Evolutionary conservation across 1,140 invertebrate species (phyloP).

Genomic region (Microplitis demolitor): DNA sequence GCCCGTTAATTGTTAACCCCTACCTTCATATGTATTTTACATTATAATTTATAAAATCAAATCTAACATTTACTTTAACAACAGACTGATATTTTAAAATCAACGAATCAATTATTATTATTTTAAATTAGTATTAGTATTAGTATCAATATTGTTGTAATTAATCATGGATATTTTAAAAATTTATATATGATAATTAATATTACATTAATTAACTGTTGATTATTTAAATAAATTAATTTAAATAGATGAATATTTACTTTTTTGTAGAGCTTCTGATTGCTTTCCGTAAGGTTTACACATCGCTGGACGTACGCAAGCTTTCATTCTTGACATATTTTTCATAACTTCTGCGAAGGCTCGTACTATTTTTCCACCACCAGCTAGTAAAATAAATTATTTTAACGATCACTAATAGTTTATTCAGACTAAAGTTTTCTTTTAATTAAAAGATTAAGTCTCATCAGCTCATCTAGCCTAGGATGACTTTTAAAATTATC

Average conservation of each 20-base stretch:
- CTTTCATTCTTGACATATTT: slow-evolving; percentile 84
- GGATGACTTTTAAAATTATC: slow-evolving; percentile 13
- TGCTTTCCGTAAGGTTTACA: slow-evolving; percentile 88
- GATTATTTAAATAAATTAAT: slow-evolving; percentile 22
- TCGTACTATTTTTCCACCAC: slow-evolving; percentile 80
- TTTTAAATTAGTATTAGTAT: not conserved
- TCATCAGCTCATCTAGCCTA: too few relatives aligned
- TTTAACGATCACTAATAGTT: too few relatives aligned
- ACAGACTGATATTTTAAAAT: too few relatives aligned
- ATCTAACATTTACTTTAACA: not conserved
- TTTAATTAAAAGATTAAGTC: too few relatives aligned
- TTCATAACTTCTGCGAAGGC: slow-evolving; percentile 83
- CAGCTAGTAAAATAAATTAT: slow-evolving; percentile 54
- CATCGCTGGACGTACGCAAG: slow-evolving; percentile 82
- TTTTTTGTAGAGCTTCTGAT: slow-evolving; percentile 85
- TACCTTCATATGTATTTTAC: too few relatives aligned
- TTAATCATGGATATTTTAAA: too few relatives aligned
- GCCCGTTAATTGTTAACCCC: too few relatives aligned
- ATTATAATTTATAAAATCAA: too few relatives aligned
- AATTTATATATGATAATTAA: not conserved
- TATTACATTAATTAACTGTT: not conserved
- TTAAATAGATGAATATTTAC: slow-evolving; percentile 60
- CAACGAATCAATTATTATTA: not conserved
- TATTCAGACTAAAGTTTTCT: too few relatives aligned
- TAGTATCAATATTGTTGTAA: not conserved